Conservation (phyloP, 92 coral and sea anemone genomes). For the Virgularia gustaviana region DNA sequence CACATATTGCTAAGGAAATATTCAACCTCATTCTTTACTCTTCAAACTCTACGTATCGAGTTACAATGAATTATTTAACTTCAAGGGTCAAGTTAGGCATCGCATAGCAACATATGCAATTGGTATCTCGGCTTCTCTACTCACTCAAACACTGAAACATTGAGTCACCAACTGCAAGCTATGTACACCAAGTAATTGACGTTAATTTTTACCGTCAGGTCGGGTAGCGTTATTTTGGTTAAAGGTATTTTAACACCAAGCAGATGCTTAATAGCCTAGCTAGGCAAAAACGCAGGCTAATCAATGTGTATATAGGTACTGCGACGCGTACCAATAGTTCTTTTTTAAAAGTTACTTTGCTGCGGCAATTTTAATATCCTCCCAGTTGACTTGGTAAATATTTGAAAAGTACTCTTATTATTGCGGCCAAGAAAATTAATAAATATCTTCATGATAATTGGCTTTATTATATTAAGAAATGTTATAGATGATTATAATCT, state of each 20-base stretch:
- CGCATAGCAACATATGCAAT: slow-evolving; percentile 19
- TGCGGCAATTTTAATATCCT: slow-evolving; percentile 27
- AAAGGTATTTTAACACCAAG: slow-evolving; percentile 28
- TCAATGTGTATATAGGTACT: too few relatives aligned
- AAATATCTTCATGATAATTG: slow-evolving; percentile 44
- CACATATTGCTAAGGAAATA: slow-evolving; percentile 19
- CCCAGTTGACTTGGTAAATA: slow-evolving; percentile 27
- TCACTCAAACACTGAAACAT: too few relatives aligned
- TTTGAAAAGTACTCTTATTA: slow-evolving; percentile 43
- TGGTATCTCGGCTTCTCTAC: background rate
- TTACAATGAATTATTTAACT: slow-evolving; percentile 44
- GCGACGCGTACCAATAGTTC: too few relatives aligned
- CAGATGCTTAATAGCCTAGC: slow-evolving; percentile 18
- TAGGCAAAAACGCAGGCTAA: slow-evolving; percentile 7
- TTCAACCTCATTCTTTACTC: slow-evolving; percentile 36
- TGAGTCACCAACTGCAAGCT: too few relatives aligned
- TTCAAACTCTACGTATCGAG: slow-evolving; percentile 32
- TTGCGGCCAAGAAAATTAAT: slow-evolving; percentile 44
- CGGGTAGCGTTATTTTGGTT: slow-evolving; percentile 39
- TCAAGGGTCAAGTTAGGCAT: slow-evolving; percentile 2
- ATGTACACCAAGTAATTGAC: background rate
- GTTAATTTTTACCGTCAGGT: slow-evolving; percentile 2
- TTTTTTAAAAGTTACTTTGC: slow-evolving; percentile 4
- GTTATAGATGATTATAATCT: slow-evolving; percentile 37
- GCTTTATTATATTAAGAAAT: slow-evolving; percentile 41